phyloP scores from a whole-genome alignment of 2,888 invertebrate species.

The Baccha elongata region DNA sequence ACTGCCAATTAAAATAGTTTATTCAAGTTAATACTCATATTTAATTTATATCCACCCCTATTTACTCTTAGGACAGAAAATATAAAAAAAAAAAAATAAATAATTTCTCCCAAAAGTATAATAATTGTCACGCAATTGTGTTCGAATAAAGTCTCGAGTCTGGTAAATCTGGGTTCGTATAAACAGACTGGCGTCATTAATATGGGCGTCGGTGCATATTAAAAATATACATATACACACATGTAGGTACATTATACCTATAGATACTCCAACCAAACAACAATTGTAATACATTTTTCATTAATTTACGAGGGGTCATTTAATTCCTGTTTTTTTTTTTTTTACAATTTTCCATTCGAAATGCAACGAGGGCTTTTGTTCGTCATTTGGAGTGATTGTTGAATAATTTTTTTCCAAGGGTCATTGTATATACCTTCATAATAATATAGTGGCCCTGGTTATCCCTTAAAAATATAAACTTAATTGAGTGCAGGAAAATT shows the following conservation, averaged over 20 bases:
- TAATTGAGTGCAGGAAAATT: slow-evolving; percentile 47
- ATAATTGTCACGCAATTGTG: slow-evolving; percentile 70
- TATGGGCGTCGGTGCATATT: slow-evolving; percentile 47
- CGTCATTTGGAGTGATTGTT: slow-evolving; percentile 39
- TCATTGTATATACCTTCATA: slow-evolving; percentile 24
- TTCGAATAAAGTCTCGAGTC: neutral
- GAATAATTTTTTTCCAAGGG: slow-evolving; percentile 38
- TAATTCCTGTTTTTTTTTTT: slow-evolving; percentile 39
- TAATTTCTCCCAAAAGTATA: slow-evolving; percentile 52
- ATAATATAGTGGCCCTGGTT: slow-evolving; percentile 27
- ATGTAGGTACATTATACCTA: too few relatives aligned
- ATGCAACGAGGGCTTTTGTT: neutral
- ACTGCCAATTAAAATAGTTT: slow-evolving; percentile 30
- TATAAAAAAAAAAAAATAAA: slow-evolving; percentile 9
- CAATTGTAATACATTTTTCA: slow-evolving; percentile 61
- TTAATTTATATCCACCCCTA: slow-evolving; percentile 44
- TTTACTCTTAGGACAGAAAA: neutral
- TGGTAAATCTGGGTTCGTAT: slow-evolving; percentile 29
- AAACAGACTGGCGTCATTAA: slow-evolving; percentile 36
- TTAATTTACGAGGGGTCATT: slow-evolving; percentile 65
- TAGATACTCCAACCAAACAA: neutral
- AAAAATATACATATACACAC: slow-evolving; percentile 7
- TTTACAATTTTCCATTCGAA: slow-evolving; percentile 53
- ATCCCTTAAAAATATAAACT: slow-evolving; percentile 30
- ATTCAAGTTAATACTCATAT: slow-evolving; percentile 27